Base-by-base conservation (phyloP, 2,888 invertebrate genomes). In the Drosophila paramelanica region DNA sequence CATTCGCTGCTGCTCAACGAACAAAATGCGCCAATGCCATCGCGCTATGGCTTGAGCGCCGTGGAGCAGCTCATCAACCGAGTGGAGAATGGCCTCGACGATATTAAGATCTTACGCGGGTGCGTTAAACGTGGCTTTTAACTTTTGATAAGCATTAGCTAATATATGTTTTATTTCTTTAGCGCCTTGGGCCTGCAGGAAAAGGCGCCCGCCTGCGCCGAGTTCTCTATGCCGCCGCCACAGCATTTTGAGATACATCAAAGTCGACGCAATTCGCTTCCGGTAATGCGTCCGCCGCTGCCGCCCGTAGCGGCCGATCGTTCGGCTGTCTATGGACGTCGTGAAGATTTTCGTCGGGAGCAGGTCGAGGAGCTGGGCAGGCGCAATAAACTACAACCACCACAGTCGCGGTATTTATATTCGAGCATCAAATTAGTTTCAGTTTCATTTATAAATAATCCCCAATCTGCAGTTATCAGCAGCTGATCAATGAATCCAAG, bases 271-370 rank as follows among this genome's bases (percentile, higher is more conserved):
- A 73, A 50, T 39, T 61, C 73, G 0, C 17, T 84, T 61, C 69
- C 74, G 8, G 31, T 60, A 13, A 79, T 77, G 61, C 74, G 74
- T 36, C 60, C 74, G 11, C 27, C 70, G 4, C 17, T 43, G 17
- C 52, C 52, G 50, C 67, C 52, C 13, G 38, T 42, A 23, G 50
- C 61, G 20, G 10, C 55, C 36, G 58, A 64, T 31, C 55, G 53
- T 17, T 25, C 70, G 2, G 11, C 58, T 7, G 4, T 5, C 1
- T 73, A 50, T 55, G 96, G 96, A 0, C 93, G 95, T 0, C 94
- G 96, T 66, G 96, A 97, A 0, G 96, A 96, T 90, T 96, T 96
- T 88, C 94, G 96, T 75, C 95, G 96, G 73, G 93, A 95, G 75
- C 96, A 96, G 92, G 96, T 96, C 0, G 96, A 96, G 76, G 93